Evolutionary conservation across 1,140 invertebrate genomes (phyloP).

Genomic region (Acyrthosiphon pisum): DNA sequence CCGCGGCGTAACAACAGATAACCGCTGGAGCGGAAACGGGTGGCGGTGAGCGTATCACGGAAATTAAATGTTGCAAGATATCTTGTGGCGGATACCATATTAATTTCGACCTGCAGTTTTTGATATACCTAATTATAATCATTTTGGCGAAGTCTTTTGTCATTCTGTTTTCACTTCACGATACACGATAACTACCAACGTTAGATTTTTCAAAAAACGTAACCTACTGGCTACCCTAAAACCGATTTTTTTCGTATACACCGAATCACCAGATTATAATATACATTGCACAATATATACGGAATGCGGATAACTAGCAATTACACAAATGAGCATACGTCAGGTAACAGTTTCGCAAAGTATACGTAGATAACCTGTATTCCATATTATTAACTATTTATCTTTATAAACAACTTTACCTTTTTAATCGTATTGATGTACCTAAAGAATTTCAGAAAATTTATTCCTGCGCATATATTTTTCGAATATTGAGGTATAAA

Average conservation of each 20-base stretch:
- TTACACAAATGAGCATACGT: neutral
- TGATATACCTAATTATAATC: neutral
- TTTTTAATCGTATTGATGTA: neutral
- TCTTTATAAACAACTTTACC: neutral
- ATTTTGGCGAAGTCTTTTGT: neutral
- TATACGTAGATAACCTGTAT: neutral
- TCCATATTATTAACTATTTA: no score
- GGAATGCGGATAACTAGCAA: neutral
- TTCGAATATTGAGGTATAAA: neutral
- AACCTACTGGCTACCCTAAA: neutral
- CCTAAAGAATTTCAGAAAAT: neutral
- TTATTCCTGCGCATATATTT: neutral
- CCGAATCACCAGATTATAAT: neutral
- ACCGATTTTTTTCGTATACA: neutral
- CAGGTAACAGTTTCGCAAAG: neutral
- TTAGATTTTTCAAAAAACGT: neutral
- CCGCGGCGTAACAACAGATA: slow-evolving; percentile 14
- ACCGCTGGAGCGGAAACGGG: neutral
- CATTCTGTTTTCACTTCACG: neutral
- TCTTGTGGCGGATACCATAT: neutral
- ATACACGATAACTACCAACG: neutral
- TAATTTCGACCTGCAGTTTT: neutral
- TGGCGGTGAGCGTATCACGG: neutral
- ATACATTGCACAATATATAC: neutral
- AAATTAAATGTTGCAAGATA: neutral